Evolutionary conservation across 2,888 invertebrate genomes (phyloP), one percentile per base, ranked within the genome.

Genomic region (Dichetophora obliterata): DNA sequence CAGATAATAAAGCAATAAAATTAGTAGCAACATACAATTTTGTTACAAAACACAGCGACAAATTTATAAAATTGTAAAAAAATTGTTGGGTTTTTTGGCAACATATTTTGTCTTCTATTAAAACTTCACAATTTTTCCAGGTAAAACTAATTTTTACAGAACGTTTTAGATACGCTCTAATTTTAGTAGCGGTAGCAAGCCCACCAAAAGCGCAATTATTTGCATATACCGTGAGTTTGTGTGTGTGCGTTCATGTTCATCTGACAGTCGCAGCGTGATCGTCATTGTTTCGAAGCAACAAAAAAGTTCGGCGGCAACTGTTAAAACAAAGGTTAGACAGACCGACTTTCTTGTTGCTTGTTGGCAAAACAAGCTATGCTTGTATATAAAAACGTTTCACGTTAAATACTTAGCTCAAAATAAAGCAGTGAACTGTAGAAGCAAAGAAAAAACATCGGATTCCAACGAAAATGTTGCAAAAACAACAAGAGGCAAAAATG

Each of bases 401-500:
- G 43, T 22, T 3, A 1, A 59, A 27, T 27, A 59, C 1, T 8
- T 34, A 48, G 8, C 75, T 22, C 54, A 66, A 54, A 68, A 31
- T 5, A 66, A 19, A 52, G 50, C n/a, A 61, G 76, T 50, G 27
- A 14, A 43, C 43, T 43, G 14, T 11, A 43, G 43, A 50, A 75
- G 59, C 43, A 59, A 72, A 24, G 43, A 11, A 27, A 59, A 59
- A 59, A 27, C 43, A 24, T 2, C 59, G 59, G 59, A 57, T 34
- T 59, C 65, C 75, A 77, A 72, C 66, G 22, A 72, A 43, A 37
- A 78, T 78, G 77, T 77, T 75, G 76, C 76, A 69, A 70, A 75
- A 80, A 75, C 75, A 61, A 79, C 81, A 82, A 80, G 3, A 82
- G 79, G 78, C 82, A 85, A 82, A 82, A 82, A 86, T 85, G 86